phyloP scores from a whole-genome alignment of 2,888 invertebrate genomes.

The Acanthacorydalis orientalis region DNA sequence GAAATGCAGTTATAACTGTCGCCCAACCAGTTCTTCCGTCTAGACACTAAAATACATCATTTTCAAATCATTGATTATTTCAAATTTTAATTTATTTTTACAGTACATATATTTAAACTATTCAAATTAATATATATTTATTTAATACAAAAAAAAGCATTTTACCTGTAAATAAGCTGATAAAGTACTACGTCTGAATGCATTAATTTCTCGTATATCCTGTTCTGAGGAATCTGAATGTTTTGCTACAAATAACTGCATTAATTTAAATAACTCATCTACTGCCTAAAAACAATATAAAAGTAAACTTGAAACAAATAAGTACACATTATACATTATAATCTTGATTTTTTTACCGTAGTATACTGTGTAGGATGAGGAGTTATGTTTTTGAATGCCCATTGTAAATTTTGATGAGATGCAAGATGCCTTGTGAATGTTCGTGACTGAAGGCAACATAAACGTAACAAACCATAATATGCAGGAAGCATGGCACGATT shows the following conservation, averaged over 20 bases:
- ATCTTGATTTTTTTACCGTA: conserved; percentile 27
- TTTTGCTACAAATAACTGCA: conserved; percentile 74
- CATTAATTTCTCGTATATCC: conserved; percentile 66
- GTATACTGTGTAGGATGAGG: conserved; percentile 91
- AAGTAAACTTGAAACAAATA: background rate
- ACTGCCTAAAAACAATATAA: conserved; percentile 42
- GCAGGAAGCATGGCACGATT: conserved; percentile 89
- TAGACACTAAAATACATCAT: conserved; percentile 34
- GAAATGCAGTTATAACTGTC: conserved; percentile 78
- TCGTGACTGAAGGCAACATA: conserved; percentile 80
- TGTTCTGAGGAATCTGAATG: conserved; percentile 61
- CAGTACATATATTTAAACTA: too few species aligned
- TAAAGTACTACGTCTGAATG: conserved; percentile 69
- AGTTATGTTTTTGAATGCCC: conserved; percentile 93
- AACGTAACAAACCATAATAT: conserved; percentile 72
- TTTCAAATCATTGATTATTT: conserved; percentile 2
- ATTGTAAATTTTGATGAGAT: conserved; percentile 87
- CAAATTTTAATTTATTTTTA: too few species aligned
- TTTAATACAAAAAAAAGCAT: too few species aligned
- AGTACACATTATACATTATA: background rate
- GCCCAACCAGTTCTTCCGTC: conserved; percentile 89
- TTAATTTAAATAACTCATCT: conserved; percentile 79
- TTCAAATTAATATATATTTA: too few species aligned
- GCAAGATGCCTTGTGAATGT: conserved; percentile 74
- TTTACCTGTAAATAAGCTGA: conserved; percentile 68